phyloP scores from a whole-genome alignment of 2,888 invertebrate genomes.

The Ethmia dodecea region DNA sequence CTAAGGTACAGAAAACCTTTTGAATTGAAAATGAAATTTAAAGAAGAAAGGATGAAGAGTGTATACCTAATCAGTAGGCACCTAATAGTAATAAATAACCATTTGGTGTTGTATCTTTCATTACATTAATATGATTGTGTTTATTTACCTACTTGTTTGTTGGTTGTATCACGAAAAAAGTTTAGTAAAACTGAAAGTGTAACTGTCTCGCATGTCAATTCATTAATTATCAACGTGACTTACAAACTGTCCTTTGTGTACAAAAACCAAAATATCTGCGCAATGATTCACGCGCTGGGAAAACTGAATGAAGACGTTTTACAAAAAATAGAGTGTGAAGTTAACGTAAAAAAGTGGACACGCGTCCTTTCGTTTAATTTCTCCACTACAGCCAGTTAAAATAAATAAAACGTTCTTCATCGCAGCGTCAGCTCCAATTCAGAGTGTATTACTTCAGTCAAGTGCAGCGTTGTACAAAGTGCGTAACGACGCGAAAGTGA shows the following conservation, averaged over 20 bases:
- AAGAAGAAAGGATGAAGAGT: no score
- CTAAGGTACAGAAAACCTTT: no score
- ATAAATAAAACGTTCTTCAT: slow-evolving; percentile 25
- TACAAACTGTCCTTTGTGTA: slow-evolving; percentile 24
- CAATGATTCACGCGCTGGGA: slow-evolving; percentile 32
- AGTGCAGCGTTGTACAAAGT: slow-evolving; percentile 31
- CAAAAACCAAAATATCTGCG: slow-evolving; percentile 20
- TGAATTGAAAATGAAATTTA: no score
- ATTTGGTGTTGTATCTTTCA: no score
- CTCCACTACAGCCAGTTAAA: slow-evolving; percentile 15
- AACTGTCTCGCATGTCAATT: slow-evolving; percentile 2
- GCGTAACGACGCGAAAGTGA: slow-evolving; percentile 43
- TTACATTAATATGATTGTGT: no score
- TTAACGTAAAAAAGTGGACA: slow-evolving; percentile 42
- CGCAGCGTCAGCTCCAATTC: slow-evolving; percentile 28
- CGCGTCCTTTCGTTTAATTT: slow-evolving; percentile 8
- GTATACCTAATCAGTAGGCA: no score
- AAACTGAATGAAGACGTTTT: slow-evolving; percentile 40
- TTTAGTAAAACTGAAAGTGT: slow-evolving; percentile 7
- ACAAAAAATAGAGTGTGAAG: slow-evolving; percentile 33
- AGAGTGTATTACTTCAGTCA: slow-evolving; percentile 27
- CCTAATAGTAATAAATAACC: no score
- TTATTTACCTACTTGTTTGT: no score
- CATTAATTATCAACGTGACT: slow-evolving; percentile 11
- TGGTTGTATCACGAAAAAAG: no score